Evolutionary conservation across 2,797 vertebrate genomes (phyloP).

Genomic region (Acanthis flammea): DNA sequence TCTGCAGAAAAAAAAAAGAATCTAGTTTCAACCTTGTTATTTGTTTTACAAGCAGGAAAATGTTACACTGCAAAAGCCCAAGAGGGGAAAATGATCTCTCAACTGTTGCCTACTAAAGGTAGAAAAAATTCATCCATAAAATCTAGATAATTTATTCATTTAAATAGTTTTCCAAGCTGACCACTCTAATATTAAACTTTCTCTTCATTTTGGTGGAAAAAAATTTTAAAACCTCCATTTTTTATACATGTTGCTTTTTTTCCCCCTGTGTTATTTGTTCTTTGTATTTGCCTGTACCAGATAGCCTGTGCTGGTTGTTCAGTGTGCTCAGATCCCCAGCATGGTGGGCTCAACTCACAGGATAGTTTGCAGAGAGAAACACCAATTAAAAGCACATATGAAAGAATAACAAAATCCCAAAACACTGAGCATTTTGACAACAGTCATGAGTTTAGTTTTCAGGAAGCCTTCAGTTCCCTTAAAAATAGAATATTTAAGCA

Average conservation of each 20-base stretch:
- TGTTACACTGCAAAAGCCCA: not conserved
- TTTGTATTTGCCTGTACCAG: not conserved
- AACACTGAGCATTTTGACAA: not conserved
- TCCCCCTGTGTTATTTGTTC: not conserved
- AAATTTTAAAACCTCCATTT: not conserved
- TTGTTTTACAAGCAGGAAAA: constrained; percentile 12
- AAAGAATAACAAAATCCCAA: not conserved
- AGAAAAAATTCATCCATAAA: not conserved
- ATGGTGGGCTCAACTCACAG: not conserved
- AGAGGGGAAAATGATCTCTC: not conserved
- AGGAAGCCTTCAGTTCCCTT: not conserved
- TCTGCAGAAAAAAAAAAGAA: constrained; percentile 25
- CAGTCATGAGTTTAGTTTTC: not conserved
- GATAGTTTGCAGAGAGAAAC: not conserved
- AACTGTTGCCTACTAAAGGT: not conserved
- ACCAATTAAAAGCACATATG: not conserved
- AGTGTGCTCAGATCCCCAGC: not conserved
- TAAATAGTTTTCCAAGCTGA: not conserved
- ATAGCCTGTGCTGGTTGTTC: not conserved
- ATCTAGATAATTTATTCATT: not conserved
- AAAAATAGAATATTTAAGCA: not conserved
- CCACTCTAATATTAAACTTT: not conserved
- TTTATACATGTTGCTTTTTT: not conserved
- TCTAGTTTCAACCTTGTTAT: constrained; percentile 16
- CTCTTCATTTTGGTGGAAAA: not conserved